Percentiles rank a stretch among this genome's conserved stretches.
phyloP scores from a whole-genome alignment of 2,797 vertebrate species.

The Hydrolagus colliei region DNA sequence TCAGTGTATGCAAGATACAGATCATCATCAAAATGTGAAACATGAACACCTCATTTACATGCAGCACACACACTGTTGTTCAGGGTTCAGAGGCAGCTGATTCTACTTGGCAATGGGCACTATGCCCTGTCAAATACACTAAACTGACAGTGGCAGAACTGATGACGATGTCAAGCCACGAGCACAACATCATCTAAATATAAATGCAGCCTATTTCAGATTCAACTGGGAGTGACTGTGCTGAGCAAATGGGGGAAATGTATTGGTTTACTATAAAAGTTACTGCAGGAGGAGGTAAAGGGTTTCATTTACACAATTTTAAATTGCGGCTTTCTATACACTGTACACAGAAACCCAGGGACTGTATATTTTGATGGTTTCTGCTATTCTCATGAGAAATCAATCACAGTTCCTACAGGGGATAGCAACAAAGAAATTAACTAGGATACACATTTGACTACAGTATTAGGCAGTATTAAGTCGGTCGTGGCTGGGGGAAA shows the following conservation, averaged over 20 bases:
- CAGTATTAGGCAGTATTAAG: background rate
- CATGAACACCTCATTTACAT: background rate
- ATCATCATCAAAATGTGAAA: background rate
- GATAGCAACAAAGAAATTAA: background rate
- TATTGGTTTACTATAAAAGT: background rate
- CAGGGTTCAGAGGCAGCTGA: background rate
- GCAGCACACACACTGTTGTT: background rate
- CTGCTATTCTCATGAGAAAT: background rate
- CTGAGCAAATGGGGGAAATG: background rate
- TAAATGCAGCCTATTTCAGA: background rate
- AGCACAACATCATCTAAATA: background rate
- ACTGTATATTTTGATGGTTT: background rate
- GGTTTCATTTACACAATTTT: background rate
- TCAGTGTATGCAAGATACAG: background rate
- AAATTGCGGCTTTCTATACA: background rate
- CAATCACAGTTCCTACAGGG: background rate
- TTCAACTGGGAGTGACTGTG: background rate
- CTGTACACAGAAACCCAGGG: background rate
- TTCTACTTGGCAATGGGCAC: background rate
- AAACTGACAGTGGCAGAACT: background rate
- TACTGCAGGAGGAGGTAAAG: background rate
- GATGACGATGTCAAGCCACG: background rate
- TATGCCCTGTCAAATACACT: background rate
- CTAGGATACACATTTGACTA: background rate
- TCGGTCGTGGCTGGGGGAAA: too few relatives aligned